Percentiles rank a stretch among this genome's conserved stretches.
Evolutionary conservation across 92 coral and sea anemone genomes (phyloP).

Genomic region (Parazoanthus swiftii): DNA sequence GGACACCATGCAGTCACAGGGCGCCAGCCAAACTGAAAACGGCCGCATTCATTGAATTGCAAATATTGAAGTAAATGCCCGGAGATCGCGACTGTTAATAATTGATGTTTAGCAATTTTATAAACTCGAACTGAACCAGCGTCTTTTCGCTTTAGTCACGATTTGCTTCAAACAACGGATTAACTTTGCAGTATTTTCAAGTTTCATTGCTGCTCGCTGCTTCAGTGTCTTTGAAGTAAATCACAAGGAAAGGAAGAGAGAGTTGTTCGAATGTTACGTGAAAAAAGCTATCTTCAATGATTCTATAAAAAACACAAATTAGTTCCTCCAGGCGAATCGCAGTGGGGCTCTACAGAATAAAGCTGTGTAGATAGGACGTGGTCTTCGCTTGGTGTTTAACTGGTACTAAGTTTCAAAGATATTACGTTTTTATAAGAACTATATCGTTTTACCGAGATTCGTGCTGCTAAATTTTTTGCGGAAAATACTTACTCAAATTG

Average conservation of each 20-base stretch:
- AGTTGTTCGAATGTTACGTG: neutral
- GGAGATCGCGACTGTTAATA: slow-evolving; percentile 4
- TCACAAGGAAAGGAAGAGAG: neutral
- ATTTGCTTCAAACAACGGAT: neutral
- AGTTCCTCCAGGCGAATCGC: neutral
- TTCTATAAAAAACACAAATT: neutral
- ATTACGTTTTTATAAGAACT: neutral
- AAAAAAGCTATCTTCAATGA: neutral
- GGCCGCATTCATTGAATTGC: slow-evolving; percentile 11
- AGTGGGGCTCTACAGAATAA: neutral
- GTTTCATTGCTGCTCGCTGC: neutral
- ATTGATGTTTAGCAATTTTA: neutral
- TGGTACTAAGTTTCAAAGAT: neutral
- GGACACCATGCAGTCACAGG: neutral
- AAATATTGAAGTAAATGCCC: neutral
- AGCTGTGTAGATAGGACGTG: neutral
- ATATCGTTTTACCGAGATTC: too few species aligned
- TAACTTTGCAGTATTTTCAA: too few species aligned
- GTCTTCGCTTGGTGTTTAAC: neutral
- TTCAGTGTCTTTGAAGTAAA: too few species aligned
- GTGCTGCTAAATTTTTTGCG: neutral
- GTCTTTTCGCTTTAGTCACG: neutral
- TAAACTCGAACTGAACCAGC: neutral
- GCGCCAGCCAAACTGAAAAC: slow-evolving; percentile 14
- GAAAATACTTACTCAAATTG: neutral